These are phyloP conservation scores for Octomys mimax DNA, from an alignment of 2,797 vertebrate genomes.

Conservation along the genomic window DNA sequence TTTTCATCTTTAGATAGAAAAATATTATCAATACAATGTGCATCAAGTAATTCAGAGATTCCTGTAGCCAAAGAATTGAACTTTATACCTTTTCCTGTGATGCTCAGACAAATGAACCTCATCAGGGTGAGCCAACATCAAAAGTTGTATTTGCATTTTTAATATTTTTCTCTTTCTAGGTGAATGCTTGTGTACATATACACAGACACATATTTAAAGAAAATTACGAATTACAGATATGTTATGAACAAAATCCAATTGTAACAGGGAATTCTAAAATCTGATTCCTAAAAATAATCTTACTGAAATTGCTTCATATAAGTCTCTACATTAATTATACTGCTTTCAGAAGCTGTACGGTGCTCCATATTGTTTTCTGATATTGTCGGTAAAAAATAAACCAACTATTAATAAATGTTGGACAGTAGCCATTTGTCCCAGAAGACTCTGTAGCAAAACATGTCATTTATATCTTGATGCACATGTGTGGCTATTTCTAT, in stretches of 20 bases:
- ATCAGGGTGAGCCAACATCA: not conserved
- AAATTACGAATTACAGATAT: not conserved
- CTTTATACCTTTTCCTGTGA: not conserved
- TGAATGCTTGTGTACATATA: not conserved
- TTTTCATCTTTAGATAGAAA: not conserved
- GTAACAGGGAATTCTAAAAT: not conserved
- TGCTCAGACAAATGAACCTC: not conserved
- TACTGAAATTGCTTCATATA: not conserved
- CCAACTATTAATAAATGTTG: not conserved
- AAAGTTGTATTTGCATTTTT: not conserved
- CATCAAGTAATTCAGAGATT: not conserved
- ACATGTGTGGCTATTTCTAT: not conserved
- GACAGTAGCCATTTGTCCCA: not conserved
- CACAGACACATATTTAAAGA: not conserved
- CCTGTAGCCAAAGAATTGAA: not conserved
- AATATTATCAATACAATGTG: not conserved
- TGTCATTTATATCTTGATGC: not conserved
- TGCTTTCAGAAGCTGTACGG: not conserved
- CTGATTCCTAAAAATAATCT: not conserved
- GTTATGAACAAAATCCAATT: not conserved
- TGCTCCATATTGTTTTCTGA: not conserved
- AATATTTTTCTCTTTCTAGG: not conserved
- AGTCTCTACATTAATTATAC: not conserved
- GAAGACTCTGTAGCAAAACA: not conserved
- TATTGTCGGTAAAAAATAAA: not conserved